These are phyloP conservation scores for Limnephilus rhombicus DNA, from an alignment of 2,888 invertebrate species.

Conservation along the genomic window DNA sequence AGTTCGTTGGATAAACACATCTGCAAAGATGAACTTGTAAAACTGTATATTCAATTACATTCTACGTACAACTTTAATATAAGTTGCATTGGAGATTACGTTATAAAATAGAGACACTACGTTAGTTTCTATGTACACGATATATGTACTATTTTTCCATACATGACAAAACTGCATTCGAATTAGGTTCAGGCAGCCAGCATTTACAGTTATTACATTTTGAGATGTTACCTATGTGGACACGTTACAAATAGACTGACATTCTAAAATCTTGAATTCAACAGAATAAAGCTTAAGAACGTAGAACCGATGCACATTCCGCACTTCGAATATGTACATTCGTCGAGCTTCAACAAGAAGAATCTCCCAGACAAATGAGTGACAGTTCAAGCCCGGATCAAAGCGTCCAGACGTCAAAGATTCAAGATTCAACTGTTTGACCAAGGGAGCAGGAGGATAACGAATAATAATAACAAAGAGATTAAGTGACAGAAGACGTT, in stretches of 20 bases:
- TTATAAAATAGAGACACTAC: too few relatives aligned
- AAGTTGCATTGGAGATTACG: too few relatives aligned
- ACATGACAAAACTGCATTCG: background rate
- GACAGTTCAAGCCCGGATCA: slow-evolving; percentile 17
- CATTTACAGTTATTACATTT: background rate
- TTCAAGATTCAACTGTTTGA: slow-evolving; percentile 2
- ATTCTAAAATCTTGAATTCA: background rate
- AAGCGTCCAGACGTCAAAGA: background rate
- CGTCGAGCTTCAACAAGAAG: background rate
- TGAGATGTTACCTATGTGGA: background rate
- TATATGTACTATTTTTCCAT: background rate
- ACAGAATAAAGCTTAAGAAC: background rate
- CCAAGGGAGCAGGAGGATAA: background rate
- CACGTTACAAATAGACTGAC: background rate
- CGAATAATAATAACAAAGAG: slow-evolving; percentile 18
- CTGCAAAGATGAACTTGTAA: too few relatives aligned
- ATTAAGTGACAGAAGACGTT: slow-evolving; percentile 24
- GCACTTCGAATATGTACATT: background rate
- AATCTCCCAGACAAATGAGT: slow-evolving; percentile 2
- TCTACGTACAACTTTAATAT: too few relatives aligned
- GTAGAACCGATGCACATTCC: background rate
- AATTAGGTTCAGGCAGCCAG: background rate
- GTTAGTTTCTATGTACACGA: too few relatives aligned
- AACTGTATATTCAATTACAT: too few relatives aligned
- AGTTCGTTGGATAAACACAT: too few relatives aligned